Evolutionary conservation across 2,797 vertebrate species (phyloP).

Genomic region (Chloroceryle inda): DNA sequence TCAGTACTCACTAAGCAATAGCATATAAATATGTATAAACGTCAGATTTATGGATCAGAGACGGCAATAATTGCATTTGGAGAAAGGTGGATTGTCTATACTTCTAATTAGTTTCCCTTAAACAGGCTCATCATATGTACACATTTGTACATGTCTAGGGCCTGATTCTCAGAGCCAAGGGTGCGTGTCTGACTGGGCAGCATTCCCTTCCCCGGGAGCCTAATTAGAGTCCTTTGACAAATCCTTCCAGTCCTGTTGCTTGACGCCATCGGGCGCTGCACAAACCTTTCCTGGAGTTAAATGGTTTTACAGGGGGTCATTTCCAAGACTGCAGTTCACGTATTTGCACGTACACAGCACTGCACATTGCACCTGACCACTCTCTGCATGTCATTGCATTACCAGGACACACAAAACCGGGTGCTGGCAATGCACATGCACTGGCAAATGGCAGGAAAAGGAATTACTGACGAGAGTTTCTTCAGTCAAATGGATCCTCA

Average conservation of each 20-base stretch:
- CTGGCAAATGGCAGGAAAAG: not conserved
- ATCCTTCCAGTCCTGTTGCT: not conserved
- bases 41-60: constrained; percentile 75
- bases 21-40: constrained; percentile 79
- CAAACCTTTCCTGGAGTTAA: not conserved
- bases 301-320: not conserved
- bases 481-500: not conserved
- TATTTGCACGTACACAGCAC: not conserved
- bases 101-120: constrained; percentile 45
- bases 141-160: not conserved
- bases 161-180: not conserved
- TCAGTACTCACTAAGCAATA: constrained; percentile 78
- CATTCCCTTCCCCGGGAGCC: not conserved
- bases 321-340: not conserved
- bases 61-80: constrained; percentile 66
- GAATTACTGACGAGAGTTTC: not conserved
- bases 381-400: not conserved
- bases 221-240: not conserved
- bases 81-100: constrained; percentile 63
- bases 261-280: not conserved
- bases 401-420: not conserved
- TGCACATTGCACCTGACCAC: not conserved
- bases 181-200: not conserved
- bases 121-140: constrained; percentile 1
- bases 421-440: not conserved